phyloP scores from a whole-genome alignment of 2,113 vertebrate genomes.

The Hippocampus barbouri region DNA sequence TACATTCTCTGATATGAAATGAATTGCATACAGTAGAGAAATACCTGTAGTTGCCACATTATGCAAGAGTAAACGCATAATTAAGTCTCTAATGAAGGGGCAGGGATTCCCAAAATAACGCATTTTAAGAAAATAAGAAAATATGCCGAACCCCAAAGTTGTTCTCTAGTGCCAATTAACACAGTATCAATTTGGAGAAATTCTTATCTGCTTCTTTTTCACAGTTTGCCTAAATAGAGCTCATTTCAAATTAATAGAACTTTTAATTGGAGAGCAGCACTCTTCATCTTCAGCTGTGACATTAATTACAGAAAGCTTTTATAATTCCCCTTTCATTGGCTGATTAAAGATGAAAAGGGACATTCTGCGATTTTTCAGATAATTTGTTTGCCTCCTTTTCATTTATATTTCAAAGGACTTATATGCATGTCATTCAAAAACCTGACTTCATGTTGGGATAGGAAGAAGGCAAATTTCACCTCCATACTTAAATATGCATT shows the following conservation, averaged over 20 bases:
- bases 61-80: no score
- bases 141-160: slow-evolving; percentile 28
- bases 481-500: not conserved
- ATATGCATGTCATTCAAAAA: slow-evolving; percentile 2
- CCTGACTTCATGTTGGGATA: slow-evolving; percentile 7
- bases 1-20: not conserved
- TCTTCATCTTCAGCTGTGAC: slow-evolving; percentile 60
- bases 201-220: slow-evolving; percentile 64
- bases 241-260: slow-evolving; percentile 74
- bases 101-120: not conserved
- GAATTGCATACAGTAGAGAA: not conserved
- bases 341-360: slow-evolving; percentile 47
- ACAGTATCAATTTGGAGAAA: slow-evolving; percentile 61
- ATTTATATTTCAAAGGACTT: slow-evolving; percentile 31
- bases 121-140: slow-evolving; percentile 4
- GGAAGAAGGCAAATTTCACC: slow-evolving; percentile 1
- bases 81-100: not conserved
- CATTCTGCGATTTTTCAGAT: slow-evolving; percentile 25
- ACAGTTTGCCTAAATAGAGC: slow-evolving; percentile 63
- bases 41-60: no score
- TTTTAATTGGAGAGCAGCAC: slow-evolving; percentile 64
- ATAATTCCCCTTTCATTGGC: slow-evolving; percentile 45
- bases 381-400: slow-evolving; percentile 24
- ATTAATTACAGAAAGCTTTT: slow-evolving; percentile 54
- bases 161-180: slow-evolving; percentile 59